A percentile compares a stretch with the other conserved stretches of the same genome.
Evolutionary conservation across 1,140 invertebrate species (phyloP).

Genomic region (Drosophila asahinai): DNA sequence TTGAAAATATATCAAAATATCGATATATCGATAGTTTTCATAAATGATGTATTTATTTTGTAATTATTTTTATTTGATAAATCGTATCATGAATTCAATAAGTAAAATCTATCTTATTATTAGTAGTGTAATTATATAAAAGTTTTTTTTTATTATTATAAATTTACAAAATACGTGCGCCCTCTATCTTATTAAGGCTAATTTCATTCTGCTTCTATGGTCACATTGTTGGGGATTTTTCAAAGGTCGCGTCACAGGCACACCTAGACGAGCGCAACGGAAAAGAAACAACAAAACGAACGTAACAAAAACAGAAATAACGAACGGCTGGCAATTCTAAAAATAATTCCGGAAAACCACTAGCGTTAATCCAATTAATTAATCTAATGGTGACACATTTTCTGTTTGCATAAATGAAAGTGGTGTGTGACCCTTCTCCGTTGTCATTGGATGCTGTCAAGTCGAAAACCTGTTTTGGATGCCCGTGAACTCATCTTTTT

Average conservation of each 20-base stretch:
- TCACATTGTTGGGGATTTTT: neutral
- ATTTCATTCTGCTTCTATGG: neutral
- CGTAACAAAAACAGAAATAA: constrained; percentile 33
- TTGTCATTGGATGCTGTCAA: constrained; percentile 14
- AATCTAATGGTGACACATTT: neutral
- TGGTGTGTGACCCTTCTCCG: neutral
- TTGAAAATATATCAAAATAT: too few relatives aligned
- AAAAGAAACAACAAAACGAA: neutral
- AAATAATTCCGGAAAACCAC: constrained; percentile 26
- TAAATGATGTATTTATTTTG: too few relatives aligned
- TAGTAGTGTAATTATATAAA: too few relatives aligned
- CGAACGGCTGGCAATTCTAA: constrained; percentile 31
- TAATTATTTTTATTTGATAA: too few relatives aligned
- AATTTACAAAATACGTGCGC: too few relatives aligned
- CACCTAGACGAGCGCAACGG: constrained; percentile 2
- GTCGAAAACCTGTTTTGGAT: constrained; percentile 40
- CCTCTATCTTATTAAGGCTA: neutral
- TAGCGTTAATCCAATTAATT: constrained; percentile 38
- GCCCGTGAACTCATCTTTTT: constrained; percentile 41
- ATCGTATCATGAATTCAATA: too few relatives aligned
- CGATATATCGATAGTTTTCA: too few relatives aligned
- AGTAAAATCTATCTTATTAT: too few relatives aligned
- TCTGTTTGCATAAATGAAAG: constrained; percentile 17
- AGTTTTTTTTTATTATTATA: neutral
- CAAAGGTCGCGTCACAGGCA: constrained; percentile 7